Conservation (phyloP, 2,797 vertebrate genomes). For the Sebastes steindachneri region DNA sequence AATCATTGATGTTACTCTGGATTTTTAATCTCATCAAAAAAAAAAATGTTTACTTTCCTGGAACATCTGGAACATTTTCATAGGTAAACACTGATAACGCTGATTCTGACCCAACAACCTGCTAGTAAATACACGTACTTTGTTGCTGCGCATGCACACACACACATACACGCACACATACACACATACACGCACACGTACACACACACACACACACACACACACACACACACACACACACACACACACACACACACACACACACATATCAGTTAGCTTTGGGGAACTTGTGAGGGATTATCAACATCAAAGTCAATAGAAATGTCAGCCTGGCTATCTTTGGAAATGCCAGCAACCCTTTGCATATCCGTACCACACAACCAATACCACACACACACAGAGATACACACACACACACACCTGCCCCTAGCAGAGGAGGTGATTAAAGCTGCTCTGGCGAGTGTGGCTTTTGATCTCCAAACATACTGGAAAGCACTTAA, state of each 20-base stretch:
- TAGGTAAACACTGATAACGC: slow-evolving; percentile 63
- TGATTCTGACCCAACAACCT: slow-evolving; percentile 64
- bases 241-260: slow-evolving; percentile 28
- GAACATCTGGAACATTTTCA: slow-evolving; percentile 53
- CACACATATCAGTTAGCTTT: slow-evolving; percentile 85
- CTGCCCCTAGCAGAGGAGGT: slow-evolving; percentile 89
- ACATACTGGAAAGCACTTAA: slow-evolving; percentile 95
- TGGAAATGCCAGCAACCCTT: slow-evolving; percentile 96
- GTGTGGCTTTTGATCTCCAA: slow-evolving; percentile 82
- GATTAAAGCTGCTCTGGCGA: slow-evolving; percentile 87
- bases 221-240: no score
- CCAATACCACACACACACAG: slow-evolving; percentile 37
- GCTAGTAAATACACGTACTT: slow-evolving; percentile 29
- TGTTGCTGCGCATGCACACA: neutral
- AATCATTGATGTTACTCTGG: slow-evolving; percentile 43
- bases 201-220: slow-evolving; percentile 7
- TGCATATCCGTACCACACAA: slow-evolving; percentile 89
- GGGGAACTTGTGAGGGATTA: slow-evolving; percentile 94
- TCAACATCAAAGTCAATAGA: slow-evolving; percentile 98
- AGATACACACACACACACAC: slow-evolving; percentile 52
- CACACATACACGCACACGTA: neutral
- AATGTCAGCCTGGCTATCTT: slow-evolving; percentile 95
- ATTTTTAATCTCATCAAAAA: slow-evolving; percentile 14
- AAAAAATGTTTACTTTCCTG: slow-evolving; percentile 39
- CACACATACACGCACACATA: slow-evolving; percentile 27